Evolutionary conservation across 2,113 vertebrate genomes (phyloP).

Genomic region (Callipepla squamata): DNA sequence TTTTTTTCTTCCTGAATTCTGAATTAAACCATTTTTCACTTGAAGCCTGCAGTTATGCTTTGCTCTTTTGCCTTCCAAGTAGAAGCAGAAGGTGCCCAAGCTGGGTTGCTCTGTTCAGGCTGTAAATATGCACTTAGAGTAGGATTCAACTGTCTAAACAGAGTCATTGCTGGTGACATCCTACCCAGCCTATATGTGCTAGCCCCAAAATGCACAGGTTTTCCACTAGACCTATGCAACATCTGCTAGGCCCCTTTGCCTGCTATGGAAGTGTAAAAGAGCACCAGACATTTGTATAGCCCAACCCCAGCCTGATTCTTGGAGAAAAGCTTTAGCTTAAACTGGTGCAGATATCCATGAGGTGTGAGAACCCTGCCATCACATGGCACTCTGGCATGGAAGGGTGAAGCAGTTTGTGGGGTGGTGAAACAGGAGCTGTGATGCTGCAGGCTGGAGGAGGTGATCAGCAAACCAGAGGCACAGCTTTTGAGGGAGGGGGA

Average conservation of each 20-base stretch:
- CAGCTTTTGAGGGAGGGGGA: background rate
- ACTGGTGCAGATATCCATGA: background rate
- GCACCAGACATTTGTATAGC: background rate
- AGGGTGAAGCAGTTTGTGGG: background rate
- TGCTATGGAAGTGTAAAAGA: background rate
- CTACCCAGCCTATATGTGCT: background rate
- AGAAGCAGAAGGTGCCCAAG: background rate
- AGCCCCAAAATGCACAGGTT: background rate
- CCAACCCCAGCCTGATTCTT: background rate
- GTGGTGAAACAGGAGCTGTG: background rate
- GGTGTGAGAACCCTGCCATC: background rate
- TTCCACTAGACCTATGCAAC: background rate
- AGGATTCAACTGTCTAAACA: background rate
- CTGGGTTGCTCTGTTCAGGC: background rate
- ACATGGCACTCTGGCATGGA: background rate
- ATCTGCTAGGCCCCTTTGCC: background rate
- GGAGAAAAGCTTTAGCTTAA: background rate
- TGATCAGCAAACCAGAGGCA: background rate
- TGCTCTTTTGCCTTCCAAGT: background rate
- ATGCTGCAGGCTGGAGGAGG: background rate
- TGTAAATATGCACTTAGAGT: background rate
- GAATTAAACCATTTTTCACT: background rate
- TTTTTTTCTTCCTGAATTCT: background rate
- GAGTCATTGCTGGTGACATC: background rate
- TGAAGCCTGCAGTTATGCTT: background rate